Base-by-base conservation (phyloP, 2,888 invertebrate species). In the Apotomis capreana region DNA sequence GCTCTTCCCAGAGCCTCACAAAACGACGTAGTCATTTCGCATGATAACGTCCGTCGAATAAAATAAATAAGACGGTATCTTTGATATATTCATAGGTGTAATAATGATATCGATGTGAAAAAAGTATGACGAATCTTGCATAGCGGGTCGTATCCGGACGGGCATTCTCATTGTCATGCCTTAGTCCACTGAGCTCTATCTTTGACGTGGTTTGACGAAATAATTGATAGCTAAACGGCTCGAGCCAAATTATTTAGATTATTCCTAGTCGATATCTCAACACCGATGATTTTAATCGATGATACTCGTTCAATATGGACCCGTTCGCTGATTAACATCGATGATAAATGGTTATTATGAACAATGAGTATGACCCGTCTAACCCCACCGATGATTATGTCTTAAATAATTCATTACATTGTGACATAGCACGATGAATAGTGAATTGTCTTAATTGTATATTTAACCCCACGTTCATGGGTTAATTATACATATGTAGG, bases 11-110 rank as follows among this genome's bases (percentile, higher is more conserved):
- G 79, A 82, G 78, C 79, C 78, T 78, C 80, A 82, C 84, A 90
- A 89, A 91, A 91, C 83, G 83, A 86, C 87, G 83, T 84, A 86
- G 87, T 88, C 89, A 90, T 87, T 85, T 85, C 80, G 78, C 82
- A 85, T 85, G 85, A 88, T 90, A 89, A 88, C 85, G 87, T 81
- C 82, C 82, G 82, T 83, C 83, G 84, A 84, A 82, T 83, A 88
- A 88, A 87, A 87, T 88, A 87, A 88, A 87, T 89, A 87, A 84
- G 85, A 84, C 85, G 83, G 85, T 76, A 78, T 78, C 84, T 87
- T 89, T 88, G 83, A 87, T 88, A 85, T 83, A 81, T 83, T 61
- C 73, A 68, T 70, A 73, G 60, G 79, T 84, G 81, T 79, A 82
- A 81, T 88, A 87, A 89, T 89, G 84, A 85, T 85, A 86, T 87